Evolutionary conservation across 2,888 invertebrate species (phyloP).

Genomic region (Phlogophora meticulosa): DNA sequence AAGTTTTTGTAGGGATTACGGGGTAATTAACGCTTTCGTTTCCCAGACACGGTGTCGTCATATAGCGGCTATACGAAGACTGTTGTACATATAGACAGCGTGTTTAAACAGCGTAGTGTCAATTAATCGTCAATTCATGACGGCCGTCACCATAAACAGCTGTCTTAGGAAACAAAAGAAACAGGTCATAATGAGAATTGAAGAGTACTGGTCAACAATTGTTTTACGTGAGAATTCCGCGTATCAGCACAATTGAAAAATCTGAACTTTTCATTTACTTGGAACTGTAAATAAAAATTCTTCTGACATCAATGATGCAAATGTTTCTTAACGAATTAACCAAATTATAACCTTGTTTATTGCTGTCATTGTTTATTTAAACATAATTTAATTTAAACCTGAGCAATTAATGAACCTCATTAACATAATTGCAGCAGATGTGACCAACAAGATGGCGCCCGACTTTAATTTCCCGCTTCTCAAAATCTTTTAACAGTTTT

Average conservation of each 20-base stretch:
- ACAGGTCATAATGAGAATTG: not conserved
- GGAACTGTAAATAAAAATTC: no score
- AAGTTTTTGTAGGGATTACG: no score
- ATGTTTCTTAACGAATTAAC: not conserved
- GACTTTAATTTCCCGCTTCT: not conserved
- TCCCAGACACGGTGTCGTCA: no score
- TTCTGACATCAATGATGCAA: not conserved
- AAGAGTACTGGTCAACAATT: conserved; percentile 1
- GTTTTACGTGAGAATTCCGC: not conserved
- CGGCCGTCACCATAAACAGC: no score
- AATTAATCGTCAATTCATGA: no score
- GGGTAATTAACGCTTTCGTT: no score
- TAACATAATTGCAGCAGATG: conserved; percentile 39
- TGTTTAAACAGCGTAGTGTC: no score
- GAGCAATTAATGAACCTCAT: conserved; percentile 30
- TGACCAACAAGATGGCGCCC: conserved; percentile 10
- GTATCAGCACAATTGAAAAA: not conserved
- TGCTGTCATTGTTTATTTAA: not conserved
- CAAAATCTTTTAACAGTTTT: not conserved
- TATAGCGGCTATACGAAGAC: no score
- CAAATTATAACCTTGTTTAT: not conserved
- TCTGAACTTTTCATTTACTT: not conserved
- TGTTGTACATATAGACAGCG: no score
- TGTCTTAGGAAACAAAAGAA: not conserved
- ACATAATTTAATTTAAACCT: conserved; percentile 9